Percentiles rank a stretch among this genome's conserved stretches.
Conservation (phyloP, 1,140 invertebrate genomes). For the Drosophila miranda region DNA sequence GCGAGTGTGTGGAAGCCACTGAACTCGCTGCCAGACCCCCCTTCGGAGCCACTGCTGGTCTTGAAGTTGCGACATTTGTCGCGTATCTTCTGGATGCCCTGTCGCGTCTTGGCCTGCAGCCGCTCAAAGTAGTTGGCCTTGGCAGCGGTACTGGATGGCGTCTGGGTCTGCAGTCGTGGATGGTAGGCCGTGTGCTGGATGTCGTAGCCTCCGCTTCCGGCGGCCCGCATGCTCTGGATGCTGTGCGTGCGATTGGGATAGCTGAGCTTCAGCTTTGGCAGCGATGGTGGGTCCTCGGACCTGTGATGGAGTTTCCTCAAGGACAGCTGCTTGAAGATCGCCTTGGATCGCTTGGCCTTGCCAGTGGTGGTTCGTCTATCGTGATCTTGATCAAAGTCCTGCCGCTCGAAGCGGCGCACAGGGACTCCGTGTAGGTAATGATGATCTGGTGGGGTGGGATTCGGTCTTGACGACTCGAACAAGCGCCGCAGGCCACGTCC, state of each 20-base stretch:
- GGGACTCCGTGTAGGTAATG: slow-evolving; percentile 69
- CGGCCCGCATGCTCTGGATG: slow-evolving; percentile 67
- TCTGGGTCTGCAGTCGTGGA: slow-evolving; percentile 32
- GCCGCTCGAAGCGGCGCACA: slow-evolving; percentile 70
- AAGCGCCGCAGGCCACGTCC: slow-evolving; percentile 52
- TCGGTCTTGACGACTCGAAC: slow-evolving; percentile 53
- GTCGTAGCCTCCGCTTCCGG: slow-evolving; percentile 60
- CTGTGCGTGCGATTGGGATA: slow-evolving; percentile 80
- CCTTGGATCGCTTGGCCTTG: slow-evolving; percentile 44
- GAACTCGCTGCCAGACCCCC: slow-evolving; percentile 47
- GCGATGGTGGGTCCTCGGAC: slow-evolving; percentile 45
- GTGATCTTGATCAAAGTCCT: slow-evolving; percentile 57
- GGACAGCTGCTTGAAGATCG: slow-evolving; percentile 73
- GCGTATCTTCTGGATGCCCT: slow-evolving; percentile 75
- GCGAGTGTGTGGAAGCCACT: slow-evolving; percentile 69
- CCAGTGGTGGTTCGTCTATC: slow-evolving; percentile 14
- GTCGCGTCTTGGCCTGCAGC: slow-evolving; percentile 72
- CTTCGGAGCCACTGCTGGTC: slow-evolving; percentile 25
- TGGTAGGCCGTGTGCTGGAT: slow-evolving; percentile 61
- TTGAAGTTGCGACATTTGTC: slow-evolving; percentile 80
- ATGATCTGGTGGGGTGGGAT: slow-evolving; percentile 21
- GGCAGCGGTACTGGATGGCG: slow-evolving; percentile 27
- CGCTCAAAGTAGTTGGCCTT: slow-evolving; percentile 76
- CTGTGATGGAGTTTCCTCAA: slow-evolving; percentile 59
- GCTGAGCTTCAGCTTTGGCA: slow-evolving; percentile 76